Evolutionary conservation across 2,888 invertebrate species (phyloP), one percentile per base, ranked within the genome.

Genomic region (Oithona nana): DNA sequence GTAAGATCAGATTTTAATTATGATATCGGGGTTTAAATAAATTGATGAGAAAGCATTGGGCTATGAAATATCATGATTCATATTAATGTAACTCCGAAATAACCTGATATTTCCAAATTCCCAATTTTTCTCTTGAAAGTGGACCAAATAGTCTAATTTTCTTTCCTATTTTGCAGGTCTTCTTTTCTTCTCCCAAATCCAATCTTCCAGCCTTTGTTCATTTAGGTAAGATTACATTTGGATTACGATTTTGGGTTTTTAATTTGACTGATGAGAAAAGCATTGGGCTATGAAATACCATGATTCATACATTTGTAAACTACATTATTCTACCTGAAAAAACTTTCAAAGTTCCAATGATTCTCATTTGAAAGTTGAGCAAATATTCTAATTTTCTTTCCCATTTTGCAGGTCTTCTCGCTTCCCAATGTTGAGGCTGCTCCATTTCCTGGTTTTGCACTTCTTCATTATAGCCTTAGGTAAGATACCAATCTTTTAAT

Each of bases 31-130:
- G 20, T 54, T 26, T 13, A 13, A n/a, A 20, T n/a, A 20, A 22
- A 49, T 49, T 20, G 26, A 39, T 39, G 39, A 54, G 26, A 54
- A 54, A 54, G 54, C 54, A 54, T 54, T 54, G 54, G 54, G 54
- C 26, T 54, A 54, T 54, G 54, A 54, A 54, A 54, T 26, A 3
- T 24, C 4, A 26, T 54, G 54, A 54, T 54, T 54, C 22, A 20
- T 54, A 39, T 16, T 11, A 11, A n/a, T n/a, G n/a, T n/a, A n/a
- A 39, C 39, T n/a, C 39, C 16, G 39, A 39, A 16, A 6, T 11
- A 16, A 39, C 16, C n/a, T n/a, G n/a, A n/a, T n/a, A n/a, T n/a
- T 39, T 39, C 16, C 16, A 39, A 39, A n/a, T n/a, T n/a, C n/a
- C n/a, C 39, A 39, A 39, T 6, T 6, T 11, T 39, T 39, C 16